These are phyloP conservation scores for Siniperca scherzeri DNA, from an alignment of 2,797 vertebrate genomes.

Conservation along the genomic window DNA sequence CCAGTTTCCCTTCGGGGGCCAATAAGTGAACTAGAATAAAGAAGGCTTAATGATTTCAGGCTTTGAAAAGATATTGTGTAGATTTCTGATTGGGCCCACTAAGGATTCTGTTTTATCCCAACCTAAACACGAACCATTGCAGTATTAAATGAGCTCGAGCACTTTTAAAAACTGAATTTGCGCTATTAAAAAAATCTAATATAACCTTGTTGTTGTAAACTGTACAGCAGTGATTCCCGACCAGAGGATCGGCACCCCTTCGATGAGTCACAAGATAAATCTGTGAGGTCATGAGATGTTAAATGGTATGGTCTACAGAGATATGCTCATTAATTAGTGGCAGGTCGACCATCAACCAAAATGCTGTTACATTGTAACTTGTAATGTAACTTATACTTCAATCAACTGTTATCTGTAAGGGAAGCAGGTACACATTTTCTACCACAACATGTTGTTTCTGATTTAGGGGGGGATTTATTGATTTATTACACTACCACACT, in stretches of 20 bases:
- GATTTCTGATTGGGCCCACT: not conserved
- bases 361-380: too few species aligned
- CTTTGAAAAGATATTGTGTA: not conserved
- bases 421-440: too few species aligned
- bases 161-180: not conserved
- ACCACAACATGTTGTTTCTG: too few species aligned
- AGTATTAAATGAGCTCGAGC: not conserved
- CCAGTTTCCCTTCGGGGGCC: not conserved
- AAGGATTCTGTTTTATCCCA: not conserved
- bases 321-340: too few species aligned
- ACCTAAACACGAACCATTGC: not conserved
- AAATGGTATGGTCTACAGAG: too few species aligned
- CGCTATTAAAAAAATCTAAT: not conserved
- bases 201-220: not conserved
- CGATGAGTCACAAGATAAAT: too few species aligned
- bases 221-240: not conserved
- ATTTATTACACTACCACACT: too few species aligned
- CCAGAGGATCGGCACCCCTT: not conserved
- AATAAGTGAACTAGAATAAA: not conserved
- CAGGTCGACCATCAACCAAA: too few species aligned
- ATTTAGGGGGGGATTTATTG: too few species aligned
- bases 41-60: not conserved
- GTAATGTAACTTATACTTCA: too few species aligned
- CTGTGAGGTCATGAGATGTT: too few species aligned
- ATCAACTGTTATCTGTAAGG: too few species aligned